phyloP scores from a whole-genome alignment of 2,113 vertebrate genomes.

The Halichoeres trimaculatus region DNA sequence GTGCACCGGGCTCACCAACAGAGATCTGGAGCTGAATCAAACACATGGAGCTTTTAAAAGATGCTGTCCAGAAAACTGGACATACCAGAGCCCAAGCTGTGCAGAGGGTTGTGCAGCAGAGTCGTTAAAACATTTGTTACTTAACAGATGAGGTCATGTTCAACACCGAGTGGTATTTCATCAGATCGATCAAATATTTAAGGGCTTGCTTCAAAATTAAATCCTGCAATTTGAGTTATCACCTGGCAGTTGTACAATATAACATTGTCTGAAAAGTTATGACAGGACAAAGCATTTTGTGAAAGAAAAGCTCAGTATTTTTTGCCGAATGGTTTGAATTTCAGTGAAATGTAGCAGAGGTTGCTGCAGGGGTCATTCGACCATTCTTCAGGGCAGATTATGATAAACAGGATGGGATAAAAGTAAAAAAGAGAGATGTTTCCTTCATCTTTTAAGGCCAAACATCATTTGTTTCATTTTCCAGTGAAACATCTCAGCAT shows the following conservation, averaged over 20 bases:
- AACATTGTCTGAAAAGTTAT: neutral
- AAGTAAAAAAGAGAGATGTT: neutral
- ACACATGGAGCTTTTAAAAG: constrained; percentile 30
- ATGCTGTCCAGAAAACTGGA: constrained; percentile 29
- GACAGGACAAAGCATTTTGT: neutral
- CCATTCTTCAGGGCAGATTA: neutral
- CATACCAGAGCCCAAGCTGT: constrained; percentile 34
- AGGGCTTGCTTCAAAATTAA: constrained; percentile 2
- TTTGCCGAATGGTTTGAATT: neutral
- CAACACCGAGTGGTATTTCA: neutral
- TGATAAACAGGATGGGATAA: neutral
- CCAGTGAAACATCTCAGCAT: neutral
- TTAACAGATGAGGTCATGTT: constrained; percentile 26
- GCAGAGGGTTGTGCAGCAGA: constrained; percentile 11
- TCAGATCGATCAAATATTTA: neutral
- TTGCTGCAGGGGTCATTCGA: neutral
- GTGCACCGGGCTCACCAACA: constrained; percentile 26
- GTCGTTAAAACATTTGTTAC: constrained; percentile 37
- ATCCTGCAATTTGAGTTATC: neutral
- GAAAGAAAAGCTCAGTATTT: neutral
- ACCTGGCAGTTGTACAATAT: neutral
- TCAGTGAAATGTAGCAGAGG: neutral
- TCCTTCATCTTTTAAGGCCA: too few relatives aligned
- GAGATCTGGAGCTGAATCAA: constrained; percentile 38
- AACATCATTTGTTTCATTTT: neutral